Percentiles rank a stretch among this genome's conserved stretches.
Conservation (phyloP, 2,113 vertebrate genomes). For the Coreoperca whiteheadi region DNA sequence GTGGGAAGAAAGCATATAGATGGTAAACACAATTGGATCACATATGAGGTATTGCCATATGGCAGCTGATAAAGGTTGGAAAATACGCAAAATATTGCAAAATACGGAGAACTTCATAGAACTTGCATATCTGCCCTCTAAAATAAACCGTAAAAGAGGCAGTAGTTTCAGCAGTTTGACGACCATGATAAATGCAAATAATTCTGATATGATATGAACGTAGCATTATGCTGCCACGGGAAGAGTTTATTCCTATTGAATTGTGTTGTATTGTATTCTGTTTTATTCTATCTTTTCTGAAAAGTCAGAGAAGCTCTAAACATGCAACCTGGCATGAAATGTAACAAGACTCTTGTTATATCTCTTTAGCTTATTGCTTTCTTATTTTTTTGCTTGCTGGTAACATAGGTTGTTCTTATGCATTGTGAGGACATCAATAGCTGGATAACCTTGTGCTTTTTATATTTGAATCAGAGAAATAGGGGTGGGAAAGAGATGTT, state of each 20-base stretch:
- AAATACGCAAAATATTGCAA: background rate
- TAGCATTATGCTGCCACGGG: background rate
- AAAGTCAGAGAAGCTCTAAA: background rate
- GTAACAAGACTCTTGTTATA: background rate
- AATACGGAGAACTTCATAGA: background rate
- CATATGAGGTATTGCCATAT: background rate
- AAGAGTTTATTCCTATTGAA: no score
- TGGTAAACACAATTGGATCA: background rate
- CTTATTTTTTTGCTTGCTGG: background rate
- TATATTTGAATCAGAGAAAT: background rate
- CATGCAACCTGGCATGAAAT: no score
- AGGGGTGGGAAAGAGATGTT: background rate
- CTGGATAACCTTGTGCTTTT: background rate
- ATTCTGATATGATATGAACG: background rate
- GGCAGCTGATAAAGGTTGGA: background rate
- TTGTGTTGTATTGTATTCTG: background rate
- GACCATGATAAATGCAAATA: background rate
- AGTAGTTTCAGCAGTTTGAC: background rate
- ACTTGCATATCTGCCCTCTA: background rate
- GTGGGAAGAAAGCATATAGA: background rate
- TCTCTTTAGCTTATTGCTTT: background rate
- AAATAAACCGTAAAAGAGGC: background rate
- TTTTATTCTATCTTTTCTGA: background rate
- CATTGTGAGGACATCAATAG: background rate
- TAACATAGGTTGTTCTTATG: background rate